A percentile compares a stretch with the other conserved stretches of the same genome.
phyloP scores from a whole-genome alignment of 2,888 invertebrate species.

The Timema podura region DNA sequence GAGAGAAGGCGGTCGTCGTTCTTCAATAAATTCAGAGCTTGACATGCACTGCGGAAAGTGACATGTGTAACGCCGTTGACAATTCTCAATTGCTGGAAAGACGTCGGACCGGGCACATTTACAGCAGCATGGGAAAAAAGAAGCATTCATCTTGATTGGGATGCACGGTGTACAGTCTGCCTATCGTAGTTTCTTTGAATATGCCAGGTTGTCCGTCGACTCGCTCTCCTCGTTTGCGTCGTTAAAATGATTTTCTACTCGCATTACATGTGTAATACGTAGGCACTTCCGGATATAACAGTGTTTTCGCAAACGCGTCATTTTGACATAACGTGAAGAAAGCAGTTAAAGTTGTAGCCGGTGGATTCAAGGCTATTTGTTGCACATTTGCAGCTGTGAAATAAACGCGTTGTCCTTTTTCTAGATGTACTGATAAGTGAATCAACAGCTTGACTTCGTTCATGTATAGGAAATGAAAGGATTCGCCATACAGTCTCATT shows the following conservation, averaged over 20 bases:
- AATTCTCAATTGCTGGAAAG: conserved; percentile 20
- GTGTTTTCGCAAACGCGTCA: conserved; percentile 17
- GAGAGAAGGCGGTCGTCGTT: conserved; percentile 31
- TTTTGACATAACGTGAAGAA: conserved; percentile 21
- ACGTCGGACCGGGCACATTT: conserved; percentile 16
- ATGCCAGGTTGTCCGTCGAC: conserved; percentile 16
- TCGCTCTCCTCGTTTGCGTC: conserved; percentile 14
- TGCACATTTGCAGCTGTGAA: conserved; percentile 20
- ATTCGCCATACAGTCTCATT: conserved; percentile 32
- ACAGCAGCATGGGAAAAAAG: conserved; percentile 19
- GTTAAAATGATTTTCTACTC: conserved; percentile 17
- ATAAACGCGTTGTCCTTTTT: conserved; percentile 22
- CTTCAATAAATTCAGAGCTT: conserved; percentile 22
- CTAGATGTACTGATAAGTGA: conserved; percentile 21
- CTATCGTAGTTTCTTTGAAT: conserved; percentile 15
- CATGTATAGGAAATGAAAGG: conserved; percentile 24
- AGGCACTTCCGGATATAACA: conserved; percentile 19
- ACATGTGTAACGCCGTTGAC: conserved; percentile 15
- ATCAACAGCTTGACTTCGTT: conserved; percentile 31
- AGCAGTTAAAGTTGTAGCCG: conserved; percentile 17
- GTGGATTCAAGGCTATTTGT: conserved; percentile 18
- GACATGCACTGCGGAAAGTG: conserved; percentile 23
- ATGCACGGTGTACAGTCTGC: conserved; percentile 17
- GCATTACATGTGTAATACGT: conserved; percentile 23
- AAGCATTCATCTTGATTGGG: conserved; percentile 21